A percentile compares a stretch with the other conserved stretches of the same genome.
Evolutionary conservation across 2,888 invertebrate species (phyloP).

Genomic region (Ichneumon xanthorius): DNA sequence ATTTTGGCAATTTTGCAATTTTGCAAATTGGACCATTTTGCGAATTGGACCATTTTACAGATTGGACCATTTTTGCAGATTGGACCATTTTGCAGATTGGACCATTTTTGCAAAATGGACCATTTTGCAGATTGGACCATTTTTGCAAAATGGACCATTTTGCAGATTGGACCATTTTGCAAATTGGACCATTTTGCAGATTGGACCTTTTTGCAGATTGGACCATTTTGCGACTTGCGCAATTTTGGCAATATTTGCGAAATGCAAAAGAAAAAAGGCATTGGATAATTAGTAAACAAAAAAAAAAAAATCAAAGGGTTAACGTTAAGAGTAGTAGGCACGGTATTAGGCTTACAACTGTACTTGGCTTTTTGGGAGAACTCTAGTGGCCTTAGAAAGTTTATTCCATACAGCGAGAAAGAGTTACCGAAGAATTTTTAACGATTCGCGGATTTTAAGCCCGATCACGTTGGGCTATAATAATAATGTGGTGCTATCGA

Average conservation of each 20-base stretch:
- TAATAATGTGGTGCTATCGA: slow-evolving; percentile 47
- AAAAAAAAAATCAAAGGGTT: neutral
- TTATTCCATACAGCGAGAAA: slow-evolving; percentile 58
- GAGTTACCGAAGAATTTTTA: slow-evolving; percentile 52
- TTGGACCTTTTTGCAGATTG: too few species aligned
- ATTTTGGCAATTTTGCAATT: neutral
- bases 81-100: too few species aligned
- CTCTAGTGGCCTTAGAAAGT: slow-evolving; percentile 77
- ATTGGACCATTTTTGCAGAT: neutral
- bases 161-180: neutral
- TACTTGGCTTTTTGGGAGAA: slow-evolving; percentile 62
- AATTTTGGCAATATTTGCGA: too few species aligned
- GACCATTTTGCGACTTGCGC: too few species aligned
- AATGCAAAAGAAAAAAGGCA: too few species aligned
- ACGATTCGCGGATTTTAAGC: slow-evolving; percentile 31
- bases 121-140: too few species aligned
- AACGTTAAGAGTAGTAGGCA: slow-evolving; percentile 4
- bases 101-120: too few species aligned
- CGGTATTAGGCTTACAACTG: slow-evolving; percentile 37
- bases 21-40: too few species aligned
- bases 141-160: neutral
- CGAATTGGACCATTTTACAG: neutral
- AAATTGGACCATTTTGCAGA: too few species aligned
- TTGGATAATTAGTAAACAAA: too few species aligned
- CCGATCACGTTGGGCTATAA: slow-evolving; percentile 6